Evolutionary conservation across 2,113 vertebrate species (phyloP).

Genomic region (Anarrhichthys ocellatus): DNA sequence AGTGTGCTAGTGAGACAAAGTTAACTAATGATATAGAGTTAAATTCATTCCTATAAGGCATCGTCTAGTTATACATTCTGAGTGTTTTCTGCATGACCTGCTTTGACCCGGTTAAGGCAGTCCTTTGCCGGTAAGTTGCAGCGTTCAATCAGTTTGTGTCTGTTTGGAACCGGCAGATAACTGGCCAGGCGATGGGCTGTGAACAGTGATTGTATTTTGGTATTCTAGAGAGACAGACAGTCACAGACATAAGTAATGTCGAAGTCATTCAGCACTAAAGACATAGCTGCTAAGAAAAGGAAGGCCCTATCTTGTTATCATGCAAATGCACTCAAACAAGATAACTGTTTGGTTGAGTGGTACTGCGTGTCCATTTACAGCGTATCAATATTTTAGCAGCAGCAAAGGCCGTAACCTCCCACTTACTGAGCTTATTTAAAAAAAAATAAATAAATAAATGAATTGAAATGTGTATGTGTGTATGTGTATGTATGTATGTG

Average conservation of each 20-base stretch:
- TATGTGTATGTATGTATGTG: no score
- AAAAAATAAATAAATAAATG: not conserved
- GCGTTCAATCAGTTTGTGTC: not conserved
- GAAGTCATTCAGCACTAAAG: not conserved
- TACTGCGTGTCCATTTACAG: slow-evolving; percentile 3
- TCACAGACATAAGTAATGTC: not conserved
- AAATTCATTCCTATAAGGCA: not conserved
- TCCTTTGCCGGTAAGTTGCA: not conserved
- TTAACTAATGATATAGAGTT: not conserved
- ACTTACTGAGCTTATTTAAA: slow-evolving; percentile 1
- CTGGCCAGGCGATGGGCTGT: not conserved
- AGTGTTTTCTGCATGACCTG: slow-evolving; percentile 2
- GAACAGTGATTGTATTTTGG: not conserved
- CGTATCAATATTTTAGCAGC: slow-evolving; percentile 40
- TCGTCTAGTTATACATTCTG: not conserved
- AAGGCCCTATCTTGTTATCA: not conserved
- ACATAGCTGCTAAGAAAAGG: not conserved
- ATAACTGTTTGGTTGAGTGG: not conserved
- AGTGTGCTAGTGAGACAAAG: not conserved
- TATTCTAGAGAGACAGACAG: not conserved
- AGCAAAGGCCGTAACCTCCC: slow-evolving; percentile 1
- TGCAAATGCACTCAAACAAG: not conserved
- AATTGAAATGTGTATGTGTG: no score
- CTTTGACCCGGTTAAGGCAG: slow-evolving; percentile 37
- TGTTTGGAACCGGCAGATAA: not conserved